phyloP scores from a whole-genome alignment of 2,888 invertebrate species.

The Stegophylla sp. region DNA sequence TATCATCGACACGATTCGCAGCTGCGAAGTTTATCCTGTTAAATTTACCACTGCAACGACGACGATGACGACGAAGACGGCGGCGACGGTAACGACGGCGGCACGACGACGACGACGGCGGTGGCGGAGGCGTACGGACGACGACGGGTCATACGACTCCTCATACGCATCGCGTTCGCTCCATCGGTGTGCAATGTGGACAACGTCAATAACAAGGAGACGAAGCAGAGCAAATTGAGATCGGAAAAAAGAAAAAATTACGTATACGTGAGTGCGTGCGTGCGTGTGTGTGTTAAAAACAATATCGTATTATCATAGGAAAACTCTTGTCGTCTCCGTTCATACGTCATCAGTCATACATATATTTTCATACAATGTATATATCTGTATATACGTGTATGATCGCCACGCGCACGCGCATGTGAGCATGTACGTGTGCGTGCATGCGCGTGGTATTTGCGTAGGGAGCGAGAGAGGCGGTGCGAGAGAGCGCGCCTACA shows the following conservation, averaged over 20 bases:
- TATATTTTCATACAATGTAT: background rate
- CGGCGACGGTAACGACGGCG: background rate
- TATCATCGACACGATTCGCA: background rate
- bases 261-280: background rate
- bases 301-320: constrained; percentile 31
- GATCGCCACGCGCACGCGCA: background rate
- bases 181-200: background rate
- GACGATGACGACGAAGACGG: background rate
- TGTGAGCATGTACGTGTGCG: background rate
- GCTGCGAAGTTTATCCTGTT: background rate
- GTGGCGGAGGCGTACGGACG: background rate
- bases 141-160: no score
- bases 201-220: background rate
- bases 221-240: background rate
- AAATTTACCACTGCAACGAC: no score
- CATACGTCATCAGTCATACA: constrained; percentile 43
- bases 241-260: background rate
- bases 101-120: background rate
- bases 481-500: background rate
- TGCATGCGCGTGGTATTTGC: background rate
- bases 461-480: background rate
- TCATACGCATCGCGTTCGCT: constrained; percentile 29
- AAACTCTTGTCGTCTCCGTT: constrained; percentile 20
- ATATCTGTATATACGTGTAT: background rate
- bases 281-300: constrained; percentile 18